phyloP scores from a whole-genome alignment of 2,888 invertebrate genomes.

The Dynastes tityus region DNA sequence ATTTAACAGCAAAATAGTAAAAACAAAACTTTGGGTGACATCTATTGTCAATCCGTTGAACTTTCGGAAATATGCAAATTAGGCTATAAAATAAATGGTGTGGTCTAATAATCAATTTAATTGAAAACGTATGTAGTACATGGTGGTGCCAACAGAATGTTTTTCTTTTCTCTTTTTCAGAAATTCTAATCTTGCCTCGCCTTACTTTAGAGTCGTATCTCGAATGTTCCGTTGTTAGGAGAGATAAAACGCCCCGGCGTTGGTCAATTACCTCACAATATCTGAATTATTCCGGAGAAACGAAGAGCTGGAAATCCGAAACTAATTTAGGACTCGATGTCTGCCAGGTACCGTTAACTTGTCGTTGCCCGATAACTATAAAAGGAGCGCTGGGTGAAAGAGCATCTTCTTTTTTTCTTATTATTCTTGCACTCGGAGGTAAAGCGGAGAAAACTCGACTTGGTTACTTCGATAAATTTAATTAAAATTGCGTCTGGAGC shows the following conservation, averaged over 20 bases:
- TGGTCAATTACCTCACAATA: slow-evolving; percentile 45
- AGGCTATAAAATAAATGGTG: slow-evolving; percentile 18
- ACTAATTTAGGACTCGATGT: slow-evolving; percentile 41
- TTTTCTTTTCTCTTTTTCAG: not conserved
- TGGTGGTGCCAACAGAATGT: slow-evolving; percentile 12
- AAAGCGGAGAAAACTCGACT: slow-evolving; percentile 25
- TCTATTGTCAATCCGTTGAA: not conserved
- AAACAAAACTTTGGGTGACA: not conserved
- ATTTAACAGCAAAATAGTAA: not conserved
- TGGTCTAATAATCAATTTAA: slow-evolving; percentile 23
- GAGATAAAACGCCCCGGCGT: slow-evolving; percentile 38
- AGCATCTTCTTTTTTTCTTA: slow-evolving; percentile 27
- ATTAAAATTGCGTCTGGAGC: slow-evolving; percentile 37
- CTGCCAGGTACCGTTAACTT: slow-evolving; percentile 42
- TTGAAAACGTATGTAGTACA: slow-evolving; percentile 9
- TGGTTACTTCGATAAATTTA: slow-evolving; percentile 41
- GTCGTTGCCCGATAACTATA: slow-evolving; percentile 45
- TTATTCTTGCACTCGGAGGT: slow-evolving; percentile 24
- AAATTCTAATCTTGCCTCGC: slow-evolving; percentile 28
- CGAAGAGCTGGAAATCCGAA: slow-evolving; percentile 46
- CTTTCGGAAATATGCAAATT: slow-evolving; percentile 27
- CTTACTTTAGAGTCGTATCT: slow-evolving; percentile 12
- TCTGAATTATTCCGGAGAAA: slow-evolving; percentile 44
- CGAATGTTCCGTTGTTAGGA: slow-evolving; percentile 8
- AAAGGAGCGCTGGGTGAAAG: slow-evolving; percentile 35